A percentile compares a stretch with the other conserved stretches of the same genome.
Evolutionary conservation across 2,797 vertebrate genomes (phyloP).

Genomic region (Hyperoplus lanceolatus): DNA sequence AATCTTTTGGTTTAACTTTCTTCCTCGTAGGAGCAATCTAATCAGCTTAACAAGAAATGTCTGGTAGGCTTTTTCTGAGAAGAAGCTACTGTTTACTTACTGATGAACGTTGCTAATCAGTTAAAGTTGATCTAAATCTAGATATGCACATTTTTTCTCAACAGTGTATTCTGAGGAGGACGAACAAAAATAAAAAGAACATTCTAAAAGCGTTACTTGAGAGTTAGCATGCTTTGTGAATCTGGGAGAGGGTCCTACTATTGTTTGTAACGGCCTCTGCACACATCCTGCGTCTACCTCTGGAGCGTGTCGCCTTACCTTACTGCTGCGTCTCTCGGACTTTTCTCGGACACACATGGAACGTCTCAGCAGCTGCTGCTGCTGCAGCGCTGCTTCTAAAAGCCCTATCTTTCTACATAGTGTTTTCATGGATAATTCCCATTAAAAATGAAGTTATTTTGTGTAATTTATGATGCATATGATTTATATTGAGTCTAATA

Average conservation of each 20-base stretch:
- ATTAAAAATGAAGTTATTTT: no score
- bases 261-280: neutral
- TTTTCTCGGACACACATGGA: no score
- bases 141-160: slow-evolving; percentile 11
- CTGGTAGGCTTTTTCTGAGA: neutral
- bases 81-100: neutral
- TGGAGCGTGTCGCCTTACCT: no score
- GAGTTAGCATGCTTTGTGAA: neutral
- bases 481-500: no score
- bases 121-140: slow-evolving; percentile 30
- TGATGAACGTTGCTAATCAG: slow-evolving; percentile 1
- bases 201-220: neutral
- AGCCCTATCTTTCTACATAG: no score
- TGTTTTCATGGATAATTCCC: no score
- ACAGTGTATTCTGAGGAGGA: neutral
- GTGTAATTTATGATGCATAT: no score
- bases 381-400: no score
- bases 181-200: slow-evolving; percentile 13
- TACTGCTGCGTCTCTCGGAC: no score
- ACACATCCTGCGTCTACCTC: no score
- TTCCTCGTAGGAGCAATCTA: neutral
- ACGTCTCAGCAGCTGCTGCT: no score
- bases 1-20: neutral
- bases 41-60: neutral
- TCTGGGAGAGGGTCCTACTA: neutral